Percentiles rank a stretch among this genome's conserved stretches.
phyloP scores from a whole-genome alignment of 2,888 invertebrate species.

The Ceramica pisi region DNA sequence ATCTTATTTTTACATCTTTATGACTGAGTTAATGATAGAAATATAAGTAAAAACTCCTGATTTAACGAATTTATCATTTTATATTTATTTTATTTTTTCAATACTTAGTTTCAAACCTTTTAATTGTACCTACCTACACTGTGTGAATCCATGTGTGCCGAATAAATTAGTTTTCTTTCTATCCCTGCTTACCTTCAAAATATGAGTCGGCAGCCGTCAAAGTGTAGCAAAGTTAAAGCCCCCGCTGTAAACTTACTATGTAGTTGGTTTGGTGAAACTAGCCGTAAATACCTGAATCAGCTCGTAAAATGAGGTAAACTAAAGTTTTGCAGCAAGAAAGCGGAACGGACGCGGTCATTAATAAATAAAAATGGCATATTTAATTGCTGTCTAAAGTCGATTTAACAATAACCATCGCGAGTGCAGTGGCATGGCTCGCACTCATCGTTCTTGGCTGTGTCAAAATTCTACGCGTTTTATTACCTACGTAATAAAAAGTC shows the following conservation, averaged over 20 bases:
- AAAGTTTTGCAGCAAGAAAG: constrained; percentile 27
- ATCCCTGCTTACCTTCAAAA: neutral
- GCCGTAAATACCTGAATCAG: constrained; percentile 27
- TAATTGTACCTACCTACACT: too few relatives aligned
- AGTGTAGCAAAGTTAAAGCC: constrained; percentile 20
- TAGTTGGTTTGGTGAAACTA: neutral
- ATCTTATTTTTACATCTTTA: neutral
- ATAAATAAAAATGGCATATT: constrained; percentile 22
- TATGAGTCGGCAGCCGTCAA: neutral
- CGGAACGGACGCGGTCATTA: constrained; percentile 42
- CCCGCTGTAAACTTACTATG: neutral
- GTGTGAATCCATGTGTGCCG: too few relatives aligned
- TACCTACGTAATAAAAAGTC: neutral
- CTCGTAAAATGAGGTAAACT: constrained; percentile 13
- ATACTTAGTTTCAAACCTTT: too few relatives aligned
- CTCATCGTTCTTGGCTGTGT: neutral
- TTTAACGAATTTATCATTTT: neutral
- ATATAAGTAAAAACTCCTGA: neutral
- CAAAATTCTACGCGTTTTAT: constrained; percentile 8
- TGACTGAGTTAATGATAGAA: neutral
- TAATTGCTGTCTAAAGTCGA: constrained; percentile 13
- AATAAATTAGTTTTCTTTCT: too few relatives aligned
- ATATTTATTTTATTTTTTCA: neutral
- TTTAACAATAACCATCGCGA: constrained; percentile 2
- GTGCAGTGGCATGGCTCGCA: constrained; percentile 5